Evolutionary conservation across 2,797 vertebrate species (phyloP).

Genomic region (Poecilia gillii): DNA sequence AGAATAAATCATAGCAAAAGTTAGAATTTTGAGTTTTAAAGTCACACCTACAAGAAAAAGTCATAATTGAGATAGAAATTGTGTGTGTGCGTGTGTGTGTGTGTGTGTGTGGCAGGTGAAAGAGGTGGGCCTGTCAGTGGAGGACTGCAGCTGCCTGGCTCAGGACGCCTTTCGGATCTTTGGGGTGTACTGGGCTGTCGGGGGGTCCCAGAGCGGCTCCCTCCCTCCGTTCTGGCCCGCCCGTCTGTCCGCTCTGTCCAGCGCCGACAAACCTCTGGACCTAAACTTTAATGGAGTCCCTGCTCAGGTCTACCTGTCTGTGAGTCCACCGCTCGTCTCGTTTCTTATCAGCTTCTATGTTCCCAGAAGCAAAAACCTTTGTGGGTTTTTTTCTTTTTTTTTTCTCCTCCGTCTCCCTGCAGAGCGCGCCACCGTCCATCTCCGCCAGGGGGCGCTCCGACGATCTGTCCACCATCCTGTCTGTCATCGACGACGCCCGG

Average conservation of each 20-base stretch:
- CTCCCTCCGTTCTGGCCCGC: conserved; percentile 79
- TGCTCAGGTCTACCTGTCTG: conserved; percentile 82
- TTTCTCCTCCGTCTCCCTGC: conserved; percentile 1
- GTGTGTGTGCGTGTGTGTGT: neutral
- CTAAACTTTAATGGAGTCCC: conserved; percentile 81
- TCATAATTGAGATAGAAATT: no score
- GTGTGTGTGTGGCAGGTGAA: conserved; percentile 74
- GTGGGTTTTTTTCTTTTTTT: neutral
- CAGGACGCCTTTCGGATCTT: conserved; percentile 80
- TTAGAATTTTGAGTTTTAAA: neutral
- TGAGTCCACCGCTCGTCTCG: conserved; percentile 61
- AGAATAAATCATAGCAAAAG: no score
- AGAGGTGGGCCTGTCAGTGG: conserved; percentile 79
- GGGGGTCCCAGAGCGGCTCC: conserved; percentile 58
- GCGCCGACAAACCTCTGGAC: conserved; percentile 74
- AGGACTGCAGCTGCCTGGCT: conserved; percentile 85
- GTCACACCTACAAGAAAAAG: neutral
- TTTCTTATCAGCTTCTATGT: neutral
- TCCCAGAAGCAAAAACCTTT: neutral
- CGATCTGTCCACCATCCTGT: conserved; percentile 81
- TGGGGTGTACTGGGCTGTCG: conserved; percentile 78
- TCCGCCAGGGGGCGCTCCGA: conserved; percentile 77
- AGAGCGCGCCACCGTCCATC: conserved; percentile 82
- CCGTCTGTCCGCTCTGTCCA: conserved; percentile 79
- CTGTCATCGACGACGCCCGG: conserved; percentile 78